Evolutionary conservation across 2,888 invertebrate genomes (phyloP), one percentile per base, ranked within the genome.

Genomic region (Gerris lacustris): DNA sequence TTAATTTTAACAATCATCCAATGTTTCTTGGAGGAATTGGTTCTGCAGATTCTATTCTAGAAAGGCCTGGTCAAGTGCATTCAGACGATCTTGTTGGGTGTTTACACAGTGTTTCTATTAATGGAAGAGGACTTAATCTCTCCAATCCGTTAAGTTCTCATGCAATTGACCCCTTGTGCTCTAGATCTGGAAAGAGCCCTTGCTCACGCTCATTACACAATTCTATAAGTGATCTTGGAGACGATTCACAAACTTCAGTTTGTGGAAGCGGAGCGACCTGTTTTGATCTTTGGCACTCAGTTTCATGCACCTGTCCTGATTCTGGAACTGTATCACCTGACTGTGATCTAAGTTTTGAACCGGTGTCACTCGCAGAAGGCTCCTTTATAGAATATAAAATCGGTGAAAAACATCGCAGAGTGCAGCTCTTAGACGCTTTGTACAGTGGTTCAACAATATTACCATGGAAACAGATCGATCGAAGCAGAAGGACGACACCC

Each of bases 11-110:
- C 82, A 92, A 91, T 76, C 91, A 94, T 77, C 91, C 90, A 0
- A 81, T 96, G 72, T 84, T 91, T 67, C 85, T 96, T 74, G 96
- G 96, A 43, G 96, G 96, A 6, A 82, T 96, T 55, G 84, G 86
- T 67, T 88, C 88, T 75, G 91, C 94, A 0, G 92, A 93, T 80
- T 91, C 94, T 15, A 88, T 95, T 0, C 81, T 95, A 44, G 93
- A 94, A 79, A 86, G 94, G 66, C 92, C 92, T 0, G 94, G 93
- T 0, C 95, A 96, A 81, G 87, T 96, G 63, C 90, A 90, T 77
- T 89, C 94, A 0, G 95, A 96, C 79, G 96, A 96, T 79, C 88
- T 97, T 73, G 89, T 96, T 17, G 97, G 97, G 6, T 97, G 97
- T 79, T 87, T 96, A 75, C 94, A 95, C 78, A 93, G 93, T 76